Base-by-base conservation (phyloP, 2,888 invertebrate species). In the Temnothorax rugatulus region DNA sequence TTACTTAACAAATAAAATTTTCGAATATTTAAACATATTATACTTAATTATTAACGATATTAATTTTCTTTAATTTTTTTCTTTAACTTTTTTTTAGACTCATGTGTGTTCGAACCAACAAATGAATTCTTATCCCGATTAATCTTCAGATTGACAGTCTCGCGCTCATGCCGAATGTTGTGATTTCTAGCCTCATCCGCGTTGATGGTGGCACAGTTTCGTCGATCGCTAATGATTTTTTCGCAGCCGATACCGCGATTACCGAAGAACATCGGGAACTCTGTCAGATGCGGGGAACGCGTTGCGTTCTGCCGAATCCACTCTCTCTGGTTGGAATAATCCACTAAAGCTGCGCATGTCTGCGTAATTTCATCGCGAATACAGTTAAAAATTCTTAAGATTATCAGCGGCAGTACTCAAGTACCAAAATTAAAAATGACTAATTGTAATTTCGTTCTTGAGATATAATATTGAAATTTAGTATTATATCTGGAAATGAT, bases 301-400 rank as follows among this genome's bases (percentile, higher is more conserved):
- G 69, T 9, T 18, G 50, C 41, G 29, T 52, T 81, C 64, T 18
- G 89, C 38, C 66, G 89, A 84, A 59, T 92, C 91, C 92, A 93
- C 29, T 93, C 91, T 75, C 83, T 88, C 4, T 90, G 92, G 82
- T 90, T 90, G 5, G 92, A 88, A 75, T 89, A 92, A 68, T 93
- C 92, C 87, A 93, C 44, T 59, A 92, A 91, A 2, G 92, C 87
- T 3, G 90, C 84, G 61, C 91, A 93, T 82, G 90, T 93, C 93
- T 93, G 89, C 29, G 34, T 38, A 79, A 71, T 68, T 83, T 84
- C 2, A 63, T 38, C 3, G 4, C 2, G 0, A 11, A 44, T 52
- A 29, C 11, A 29, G 61, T 63, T 9, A 64, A 47, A 59, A 63
- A 25, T 47, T 15, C 8, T 66, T 25, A 34, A 61, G 2, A 25